Conservation (phyloP, 2,113 vertebrate species). For the Rallus limicola region DNA sequence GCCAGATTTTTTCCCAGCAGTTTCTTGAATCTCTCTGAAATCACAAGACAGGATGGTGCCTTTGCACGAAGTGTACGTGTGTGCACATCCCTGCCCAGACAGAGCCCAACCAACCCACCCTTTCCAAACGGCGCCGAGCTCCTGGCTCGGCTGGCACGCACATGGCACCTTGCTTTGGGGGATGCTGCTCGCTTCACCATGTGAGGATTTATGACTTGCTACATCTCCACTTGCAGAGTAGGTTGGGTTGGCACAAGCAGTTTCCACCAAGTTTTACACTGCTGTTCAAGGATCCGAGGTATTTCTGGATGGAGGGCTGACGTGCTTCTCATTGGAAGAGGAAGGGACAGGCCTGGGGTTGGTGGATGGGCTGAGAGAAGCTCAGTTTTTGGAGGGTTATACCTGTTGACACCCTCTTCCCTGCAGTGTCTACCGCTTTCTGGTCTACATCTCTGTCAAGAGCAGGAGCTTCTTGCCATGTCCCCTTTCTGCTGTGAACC, state of each 20-base stretch:
- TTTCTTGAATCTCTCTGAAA: not conserved
- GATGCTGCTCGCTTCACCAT: accelerated
- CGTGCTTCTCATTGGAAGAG: not conserved
- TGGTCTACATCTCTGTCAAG: not conserved
- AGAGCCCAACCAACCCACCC: not conserved
- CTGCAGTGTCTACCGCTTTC: not conserved
- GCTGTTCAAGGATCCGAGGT: accelerated
- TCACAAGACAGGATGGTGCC: accelerated
- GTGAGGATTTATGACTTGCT: not conserved
- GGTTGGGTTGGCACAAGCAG: not conserved
- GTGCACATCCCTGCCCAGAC: accelerated
- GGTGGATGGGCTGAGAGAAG: not conserved
- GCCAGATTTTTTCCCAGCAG: not conserved
- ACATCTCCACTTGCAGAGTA: not conserved
- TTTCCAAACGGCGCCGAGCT: accelerated
- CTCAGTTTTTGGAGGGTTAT: not conserved
- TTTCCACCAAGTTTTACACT: not conserved
- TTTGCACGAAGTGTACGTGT: accelerated
- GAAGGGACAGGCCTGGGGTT: not conserved
- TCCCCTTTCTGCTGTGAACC: not conserved
- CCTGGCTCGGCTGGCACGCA: accelerated
- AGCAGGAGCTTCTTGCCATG: not conserved
- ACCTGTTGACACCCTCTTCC: not conserved
- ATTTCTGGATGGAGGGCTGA: not conserved
- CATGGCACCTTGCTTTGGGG: accelerated